Percentiles rank a stretch among this genome's conserved stretches.
These are phyloP conservation scores for Neoscelio sp. DNA, from an alignment of 2,888 invertebrate species.

Conservation along the genomic window DNA sequence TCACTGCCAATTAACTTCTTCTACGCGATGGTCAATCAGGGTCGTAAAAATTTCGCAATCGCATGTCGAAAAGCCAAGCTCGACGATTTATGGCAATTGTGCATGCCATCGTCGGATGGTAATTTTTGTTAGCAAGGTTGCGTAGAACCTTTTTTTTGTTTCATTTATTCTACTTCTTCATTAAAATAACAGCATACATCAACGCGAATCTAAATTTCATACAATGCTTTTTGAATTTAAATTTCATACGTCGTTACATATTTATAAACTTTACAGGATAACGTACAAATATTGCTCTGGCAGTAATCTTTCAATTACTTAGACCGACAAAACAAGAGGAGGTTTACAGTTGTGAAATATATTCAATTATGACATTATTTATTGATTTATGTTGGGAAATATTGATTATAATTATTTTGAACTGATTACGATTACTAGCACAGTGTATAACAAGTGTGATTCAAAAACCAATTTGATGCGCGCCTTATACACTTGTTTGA, in stretches of 20 bases:
- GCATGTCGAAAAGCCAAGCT: conserved; percentile 57
- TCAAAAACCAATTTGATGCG: no score
- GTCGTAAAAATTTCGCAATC: conserved; percentile 58
- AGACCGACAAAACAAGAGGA: background rate
- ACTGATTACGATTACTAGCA: no score
- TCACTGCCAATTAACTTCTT: conserved; percentile 54
- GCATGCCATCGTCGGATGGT: conserved; percentile 54
- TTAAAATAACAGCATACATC: conserved; percentile 53
- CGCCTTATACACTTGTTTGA: no score
- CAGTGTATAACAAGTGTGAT: no score
- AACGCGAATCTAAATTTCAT: conserved; percentile 50
- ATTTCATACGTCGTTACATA: conserved; percentile 37
- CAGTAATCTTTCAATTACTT: conserved; percentile 33
- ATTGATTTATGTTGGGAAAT: background rate
- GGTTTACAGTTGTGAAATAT: no score
- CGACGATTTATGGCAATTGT: conserved; percentile 48
- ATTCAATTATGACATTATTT: no score
- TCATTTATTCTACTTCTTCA: conserved; percentile 43
- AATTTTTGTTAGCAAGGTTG: conserved; percentile 48
- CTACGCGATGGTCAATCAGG: conserved; percentile 53
- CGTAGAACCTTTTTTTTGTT: conserved; percentile 32
- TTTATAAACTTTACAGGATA: conserved; percentile 40
- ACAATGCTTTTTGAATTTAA: conserved; percentile 27
- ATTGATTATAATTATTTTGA: no score
- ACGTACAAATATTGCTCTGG: conserved; percentile 19